Conservation (phyloP, 1,140 invertebrate genomes). For the Tetramorium parvispinum region DNA sequence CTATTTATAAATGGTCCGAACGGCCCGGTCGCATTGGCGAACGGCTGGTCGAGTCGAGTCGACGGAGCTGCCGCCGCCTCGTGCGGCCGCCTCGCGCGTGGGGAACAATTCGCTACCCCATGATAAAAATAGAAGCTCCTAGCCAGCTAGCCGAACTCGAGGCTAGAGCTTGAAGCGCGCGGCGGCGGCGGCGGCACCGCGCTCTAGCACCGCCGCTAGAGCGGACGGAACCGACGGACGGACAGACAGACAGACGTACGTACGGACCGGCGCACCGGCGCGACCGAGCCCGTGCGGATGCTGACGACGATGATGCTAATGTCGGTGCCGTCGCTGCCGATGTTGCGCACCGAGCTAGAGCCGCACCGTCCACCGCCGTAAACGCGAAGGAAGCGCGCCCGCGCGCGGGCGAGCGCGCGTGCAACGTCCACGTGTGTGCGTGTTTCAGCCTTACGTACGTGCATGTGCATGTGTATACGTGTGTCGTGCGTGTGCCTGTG, state of each 20-base stretch:
- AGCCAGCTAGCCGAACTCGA: conserved; percentile 80
- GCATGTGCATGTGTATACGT: neutral
- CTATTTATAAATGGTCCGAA: conserved; percentile 84
- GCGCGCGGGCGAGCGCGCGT: conserved; percentile 20
- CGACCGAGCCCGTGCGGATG: neutral
- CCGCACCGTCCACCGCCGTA: conserved; percentile 2
- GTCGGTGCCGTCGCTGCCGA: conserved; percentile 7
- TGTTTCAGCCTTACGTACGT: neutral
- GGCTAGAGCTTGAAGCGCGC: conserved; percentile 74
- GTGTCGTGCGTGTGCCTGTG: neutral
- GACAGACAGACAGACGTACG: conserved; percentile 18
- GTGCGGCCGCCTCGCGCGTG: conserved; percentile 60
- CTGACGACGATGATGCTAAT: conserved; percentile 27
- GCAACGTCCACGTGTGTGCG: neutral
- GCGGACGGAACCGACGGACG: conserved; percentile 58
- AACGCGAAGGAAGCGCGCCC: conserved; percentile 26
- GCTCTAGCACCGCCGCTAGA: conserved; percentile 67
- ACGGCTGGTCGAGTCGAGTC: conserved; percentile 66
- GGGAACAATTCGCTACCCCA: conserved; percentile 84
- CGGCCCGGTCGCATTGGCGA: conserved; percentile 81
- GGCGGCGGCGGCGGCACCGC: conserved; percentile 43
- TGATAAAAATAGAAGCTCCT: conserved; percentile 85
- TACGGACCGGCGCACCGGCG: conserved; percentile 40
- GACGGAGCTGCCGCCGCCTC: conserved; percentile 68
- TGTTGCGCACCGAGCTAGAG: neutral